Evolutionary conservation across 2,797 vertebrate species (phyloP).

Genomic region (Muraenolepis orangiensis): DNA sequence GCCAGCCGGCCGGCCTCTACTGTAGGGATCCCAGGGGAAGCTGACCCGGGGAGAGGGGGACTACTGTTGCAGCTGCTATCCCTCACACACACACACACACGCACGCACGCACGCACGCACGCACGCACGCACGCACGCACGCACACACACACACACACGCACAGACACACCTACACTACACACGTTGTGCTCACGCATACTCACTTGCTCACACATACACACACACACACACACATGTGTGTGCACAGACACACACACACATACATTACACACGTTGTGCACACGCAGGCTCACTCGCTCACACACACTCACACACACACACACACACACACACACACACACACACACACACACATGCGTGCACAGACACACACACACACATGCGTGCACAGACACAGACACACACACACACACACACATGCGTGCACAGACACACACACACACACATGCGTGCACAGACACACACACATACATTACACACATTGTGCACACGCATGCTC

Average conservation of each 20-base stretch:
- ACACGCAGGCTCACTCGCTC: not conserved
- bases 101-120: conserved; percentile 6
- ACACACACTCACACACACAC: conserved; percentile 3
- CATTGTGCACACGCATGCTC: not conserved
- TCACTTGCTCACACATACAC: not conserved
- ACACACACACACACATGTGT: not conserved
- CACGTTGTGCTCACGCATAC: not conserved
- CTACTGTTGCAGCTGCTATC: conserved; percentile 68
- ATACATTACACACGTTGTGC: not conserved
- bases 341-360: conserved; percentile 1
- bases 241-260: not conserved
- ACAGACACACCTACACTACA: no score
- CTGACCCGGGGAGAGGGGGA: conserved; percentile 51
- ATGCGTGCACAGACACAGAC: conserved; percentile 5
- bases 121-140: not conserved
- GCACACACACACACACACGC: conserved; percentile 7
- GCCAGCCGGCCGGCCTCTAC: conserved; percentile 52
- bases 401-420: not conserved
- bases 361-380: conserved; percentile 3
- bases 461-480: not conserved
- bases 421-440: not conserved
- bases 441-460: not conserved
- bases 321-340: conserved; percentile 12
- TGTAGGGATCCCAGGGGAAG: conserved; percentile 61
- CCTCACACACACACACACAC: not conserved